Base-by-base conservation (phyloP, 2,113 vertebrate species). In the Electrona antarctica region DNA sequence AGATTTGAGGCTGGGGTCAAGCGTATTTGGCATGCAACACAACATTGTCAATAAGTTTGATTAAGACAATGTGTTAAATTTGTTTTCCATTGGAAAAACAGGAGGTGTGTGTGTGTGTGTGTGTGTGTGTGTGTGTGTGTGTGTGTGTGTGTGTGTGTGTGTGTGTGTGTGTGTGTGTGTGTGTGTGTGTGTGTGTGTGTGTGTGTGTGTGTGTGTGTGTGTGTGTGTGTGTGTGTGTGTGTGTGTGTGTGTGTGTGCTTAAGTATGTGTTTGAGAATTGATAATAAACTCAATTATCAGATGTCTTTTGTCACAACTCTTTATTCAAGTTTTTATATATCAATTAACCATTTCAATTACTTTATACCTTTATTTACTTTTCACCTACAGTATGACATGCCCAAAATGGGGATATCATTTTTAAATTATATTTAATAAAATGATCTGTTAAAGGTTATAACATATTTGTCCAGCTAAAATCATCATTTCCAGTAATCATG, bases 251-350 rank as follows among this genome's bases (percentile, higher is more conserved):
- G 78, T 74, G 54, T 62, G 78, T 62, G 54, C 33, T 71, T 71
- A 66, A 55, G 73, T 58, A 63, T 61, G 72, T 77, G 83, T 74
- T 74, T 75, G 73, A 86, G 71, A 66, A 73, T 80, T 87, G 82
- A 70, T 84, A 90, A 90, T 90, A 92, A 90, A 90, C 67, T 65
- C 65, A 50, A n/a, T 54, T 11, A 54, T 56, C 48, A 7, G 4
- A 2, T 51, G 33, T 41, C 33, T 41, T 41, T 41, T 7, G 56
- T 66, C 0, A 0, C 21, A 21, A 21, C 49, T 54, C 10, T 69
- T 41, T 21, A 21, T 21, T 21, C 21, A 2, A 21, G 21, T 41
- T 6, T 41, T 41, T 41, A 3, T 41, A 3, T 41, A 6, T 6
- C 3, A 4, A 41, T 41, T 41, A 41, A 41, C 33, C 33, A 41